Evolutionary conservation across 2,888 invertebrate genomes (phyloP).

Genomic region (Cantharis rufa): DNA sequence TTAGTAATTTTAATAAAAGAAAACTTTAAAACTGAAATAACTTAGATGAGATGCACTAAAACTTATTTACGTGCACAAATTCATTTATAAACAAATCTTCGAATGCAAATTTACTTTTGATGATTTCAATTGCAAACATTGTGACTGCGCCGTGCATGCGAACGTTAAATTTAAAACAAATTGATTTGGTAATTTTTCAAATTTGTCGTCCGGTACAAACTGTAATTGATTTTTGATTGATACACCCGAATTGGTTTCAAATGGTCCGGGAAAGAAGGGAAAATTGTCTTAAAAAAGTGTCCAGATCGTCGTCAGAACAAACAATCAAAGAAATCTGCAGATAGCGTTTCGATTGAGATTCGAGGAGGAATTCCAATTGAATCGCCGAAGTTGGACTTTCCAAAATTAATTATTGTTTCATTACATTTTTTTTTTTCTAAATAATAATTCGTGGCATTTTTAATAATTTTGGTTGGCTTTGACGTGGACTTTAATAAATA

Average conservation of each 20-base stretch:
- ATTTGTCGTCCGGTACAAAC: background rate
- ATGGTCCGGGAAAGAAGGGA: background rate
- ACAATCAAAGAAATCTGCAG: slow-evolving; percentile 12
- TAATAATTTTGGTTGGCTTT: background rate
- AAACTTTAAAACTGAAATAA: background rate
- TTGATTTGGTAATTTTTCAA: background rate
- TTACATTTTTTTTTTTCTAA: background rate
- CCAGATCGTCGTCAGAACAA: slow-evolving; percentile 13
- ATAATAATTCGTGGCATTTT: background rate
- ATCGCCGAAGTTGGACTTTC: background rate
- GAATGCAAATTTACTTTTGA: background rate
- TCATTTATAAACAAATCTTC: background rate
- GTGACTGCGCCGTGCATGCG: background rate
- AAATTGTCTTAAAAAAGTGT: slow-evolving; percentile 1
- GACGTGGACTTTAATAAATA: background rate
- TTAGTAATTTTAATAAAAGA: background rate
- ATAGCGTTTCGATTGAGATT: background rate
- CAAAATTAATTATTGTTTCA: background rate
- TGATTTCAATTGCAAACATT: background rate
- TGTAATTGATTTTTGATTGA: slow-evolving; percentile 20
- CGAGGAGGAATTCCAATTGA: slow-evolving; percentile 7
- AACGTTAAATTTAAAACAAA: background rate
- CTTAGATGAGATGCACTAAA: background rate
- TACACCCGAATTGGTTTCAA: slow-evolving; percentile 5
- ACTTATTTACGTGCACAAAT: background rate